phyloP scores from a whole-genome alignment of 1,140 invertebrate species.

The Metopolophium dirhodum region DNA sequence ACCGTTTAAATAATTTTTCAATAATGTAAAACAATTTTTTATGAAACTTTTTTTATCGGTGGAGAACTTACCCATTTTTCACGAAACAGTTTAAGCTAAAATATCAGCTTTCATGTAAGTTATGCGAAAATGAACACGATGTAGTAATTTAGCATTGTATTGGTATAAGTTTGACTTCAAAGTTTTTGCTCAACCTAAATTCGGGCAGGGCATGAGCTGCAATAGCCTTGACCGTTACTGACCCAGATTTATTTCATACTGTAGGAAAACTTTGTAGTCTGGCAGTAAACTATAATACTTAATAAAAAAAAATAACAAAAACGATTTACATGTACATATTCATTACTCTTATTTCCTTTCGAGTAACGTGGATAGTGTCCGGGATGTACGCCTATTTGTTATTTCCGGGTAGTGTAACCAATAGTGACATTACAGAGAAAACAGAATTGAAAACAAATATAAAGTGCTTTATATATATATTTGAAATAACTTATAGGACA shows the following conservation, averaged over 20 bases:
- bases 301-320: not conserved
- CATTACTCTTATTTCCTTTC: not conserved
- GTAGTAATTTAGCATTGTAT: not conserved
- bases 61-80: not conserved
- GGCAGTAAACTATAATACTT: not conserved
- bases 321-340: conserved; percentile 8
- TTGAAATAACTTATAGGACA: not conserved
- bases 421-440: not conserved
- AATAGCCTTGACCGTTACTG: not conserved
- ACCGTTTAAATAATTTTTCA: not conserved
- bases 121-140: not conserved
- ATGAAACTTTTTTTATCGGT: not conserved
- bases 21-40: not conserved
- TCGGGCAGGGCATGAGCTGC: not conserved
- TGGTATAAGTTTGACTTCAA: not conserved
- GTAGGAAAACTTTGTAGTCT: not conserved
- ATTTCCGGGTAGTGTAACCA: not conserved
- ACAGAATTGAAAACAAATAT: not conserved
- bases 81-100: not conserved
- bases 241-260: conserved; percentile 5
- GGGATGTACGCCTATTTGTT: not conserved
- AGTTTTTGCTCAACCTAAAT: not conserved
- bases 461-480: not conserved
- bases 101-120: not conserved
- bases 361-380: not conserved